Base-by-base conservation (phyloP, 2,888 invertebrate genomes). In the Campoplex capitator region DNA sequence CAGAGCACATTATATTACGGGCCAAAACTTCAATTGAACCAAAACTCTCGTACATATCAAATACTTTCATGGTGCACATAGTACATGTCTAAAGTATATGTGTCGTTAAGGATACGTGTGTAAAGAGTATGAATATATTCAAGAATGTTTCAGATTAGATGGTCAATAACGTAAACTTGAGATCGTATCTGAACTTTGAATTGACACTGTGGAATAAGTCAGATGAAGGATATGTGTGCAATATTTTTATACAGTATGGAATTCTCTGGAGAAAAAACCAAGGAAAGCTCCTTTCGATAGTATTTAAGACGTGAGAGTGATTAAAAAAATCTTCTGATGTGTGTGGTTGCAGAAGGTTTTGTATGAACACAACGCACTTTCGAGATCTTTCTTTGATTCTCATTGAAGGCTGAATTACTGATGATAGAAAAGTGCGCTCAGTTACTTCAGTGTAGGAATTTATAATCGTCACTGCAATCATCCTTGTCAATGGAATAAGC, bases 1-100 rank as follows among this genome's bases (percentile, higher is more conserved):
- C 65, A 58, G 75, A 45, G 71, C 76, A 67, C 71, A 80, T 76
- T 76, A 71, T 76, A 86, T 51, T 51, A 77, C 65, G 73, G 77
- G 35, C 35, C 42, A 73, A 51, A 48, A 71, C 71, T 62, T 38
- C 28, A 65, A 45, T 58, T 23, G 38, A 54, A 16, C 35, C 58
- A 42, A 23, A 23, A 67, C 38, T 54, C 67, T 45, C 23, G 32
- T 68, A 73, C 67, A 65, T 38, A 74, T 42, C 48, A 48, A 32
- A 70, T 48, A 77, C 62, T 28, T 32, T n/a, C 18, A 62, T 76
- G n/a, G 45, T 35, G n/a, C 35, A 65, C 11, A 62, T 4, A 16
- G 13, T 32, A 32, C 32, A 32, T 32, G 32, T 62, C 13, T 16
- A 32, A 6, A 16, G 62, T 16, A 32, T 32, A 62, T 16, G 13